These are phyloP conservation scores for Austrolebias charrua DNA, from an alignment of 2,797 vertebrate genomes.

Conservation along the genomic window DNA sequence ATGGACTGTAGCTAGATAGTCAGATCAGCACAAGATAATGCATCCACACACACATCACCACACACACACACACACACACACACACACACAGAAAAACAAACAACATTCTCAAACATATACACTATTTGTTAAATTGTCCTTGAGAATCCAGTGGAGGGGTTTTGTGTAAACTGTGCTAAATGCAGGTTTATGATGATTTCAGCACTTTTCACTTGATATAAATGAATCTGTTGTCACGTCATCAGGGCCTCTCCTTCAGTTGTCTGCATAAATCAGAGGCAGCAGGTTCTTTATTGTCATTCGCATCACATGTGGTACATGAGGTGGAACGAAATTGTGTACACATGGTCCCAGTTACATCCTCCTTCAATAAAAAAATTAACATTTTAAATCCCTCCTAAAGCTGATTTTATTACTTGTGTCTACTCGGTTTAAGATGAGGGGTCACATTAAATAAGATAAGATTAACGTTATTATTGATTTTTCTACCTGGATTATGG, in stretches of 20 bases:
- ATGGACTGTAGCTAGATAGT: constrained; percentile 50
- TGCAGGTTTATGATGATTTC: constrained; percentile 32
- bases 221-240: constrained; percentile 45
- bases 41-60: constrained; percentile 16
- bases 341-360: too few relatives aligned
- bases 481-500: too few relatives aligned
- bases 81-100: not conserved
- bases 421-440: too few relatives aligned
- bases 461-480: too few relatives aligned
- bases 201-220: constrained; percentile 49
- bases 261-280: too few relatives aligned
- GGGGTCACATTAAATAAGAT: too few relatives aligned
- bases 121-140: not conserved
- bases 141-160: constrained; percentile 25
- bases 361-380: too few relatives aligned
- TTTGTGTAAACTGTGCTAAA: constrained; percentile 24
- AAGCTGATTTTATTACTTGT: too few relatives aligned
- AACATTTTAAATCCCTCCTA: too few relatives aligned
- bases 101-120: constrained; percentile 3
- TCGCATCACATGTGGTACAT: too few relatives aligned
- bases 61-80: not conserved
- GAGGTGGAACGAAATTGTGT: too few relatives aligned
- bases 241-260: constrained; percentile 35
- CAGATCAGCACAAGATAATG: constrained; percentile 51
- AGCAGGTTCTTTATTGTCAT: too few relatives aligned